A percentile compares a stretch with the other conserved stretches of the same genome.
phyloP scores from a whole-genome alignment of 2,797 vertebrate genomes.

The Phrynocephalus forsythii region DNA sequence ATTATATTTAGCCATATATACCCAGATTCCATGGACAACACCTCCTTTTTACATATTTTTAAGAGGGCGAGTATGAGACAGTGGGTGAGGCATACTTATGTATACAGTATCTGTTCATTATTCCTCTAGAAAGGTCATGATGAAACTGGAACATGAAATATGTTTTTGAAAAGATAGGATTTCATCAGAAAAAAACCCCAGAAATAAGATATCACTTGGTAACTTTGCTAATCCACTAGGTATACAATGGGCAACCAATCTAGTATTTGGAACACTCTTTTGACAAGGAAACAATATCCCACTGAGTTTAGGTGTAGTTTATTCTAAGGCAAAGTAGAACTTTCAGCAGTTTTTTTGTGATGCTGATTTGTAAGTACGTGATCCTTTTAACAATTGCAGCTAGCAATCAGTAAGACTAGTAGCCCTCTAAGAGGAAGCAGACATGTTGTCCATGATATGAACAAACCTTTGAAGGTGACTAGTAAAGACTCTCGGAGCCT shows the following conservation, averaged over 20 bases:
- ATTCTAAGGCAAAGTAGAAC: constrained; percentile 73
- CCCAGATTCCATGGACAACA: constrained; percentile 51
- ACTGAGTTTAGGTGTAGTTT: constrained; percentile 75
- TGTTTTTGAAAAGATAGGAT: constrained; percentile 74
- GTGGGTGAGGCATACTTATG: constrained; percentile 4
- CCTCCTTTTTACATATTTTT: constrained; percentile 63
- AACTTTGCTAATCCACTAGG: constrained; percentile 80
- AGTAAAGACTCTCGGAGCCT: no score
- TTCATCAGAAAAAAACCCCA: constrained; percentile 74
- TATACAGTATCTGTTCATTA: constrained; percentile 52
- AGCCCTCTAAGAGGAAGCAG: constrained; percentile 24
- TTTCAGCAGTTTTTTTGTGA: constrained; percentile 68
- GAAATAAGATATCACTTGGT: constrained; percentile 77
- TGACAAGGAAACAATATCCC: constrained; percentile 73
- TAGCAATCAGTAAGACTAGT: constrained; percentile 48
- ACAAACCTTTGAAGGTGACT: background rate
- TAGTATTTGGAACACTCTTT: constrained; percentile 73
- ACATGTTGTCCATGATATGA: constrained; percentile 59
- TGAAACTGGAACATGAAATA: constrained; percentile 67
- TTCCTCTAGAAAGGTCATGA: constrained; percentile 67
- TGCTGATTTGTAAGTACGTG: constrained; percentile 54
- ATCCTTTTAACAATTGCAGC: background rate
- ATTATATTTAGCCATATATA: background rate
- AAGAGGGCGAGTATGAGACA: constrained; percentile 37
- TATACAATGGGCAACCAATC: constrained; percentile 71